A percentile compares a stretch with the other conserved stretches of the same genome.
Conservation (phyloP, 2,797 vertebrate species). For the Podarcis lilfordi region DNA sequence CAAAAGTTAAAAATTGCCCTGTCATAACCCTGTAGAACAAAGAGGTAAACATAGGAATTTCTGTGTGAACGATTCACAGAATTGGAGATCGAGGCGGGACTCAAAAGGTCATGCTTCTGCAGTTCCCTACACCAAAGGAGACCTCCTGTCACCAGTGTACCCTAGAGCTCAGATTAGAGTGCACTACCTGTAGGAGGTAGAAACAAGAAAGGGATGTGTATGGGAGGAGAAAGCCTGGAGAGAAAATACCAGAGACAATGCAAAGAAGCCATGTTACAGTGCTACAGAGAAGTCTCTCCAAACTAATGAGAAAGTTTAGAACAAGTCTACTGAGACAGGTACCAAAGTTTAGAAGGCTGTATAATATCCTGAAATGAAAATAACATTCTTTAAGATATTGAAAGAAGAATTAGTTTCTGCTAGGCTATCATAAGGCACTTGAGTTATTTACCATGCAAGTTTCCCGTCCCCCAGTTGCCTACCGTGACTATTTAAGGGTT, state of each 20-base stretch:
- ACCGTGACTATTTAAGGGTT: neutral
- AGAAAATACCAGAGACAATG: neutral
- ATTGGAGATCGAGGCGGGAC: neutral
- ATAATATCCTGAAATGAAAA: neutral
- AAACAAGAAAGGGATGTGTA: neutral
- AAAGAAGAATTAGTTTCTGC: neutral
- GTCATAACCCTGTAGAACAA: neutral
- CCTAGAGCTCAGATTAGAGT: neutral
- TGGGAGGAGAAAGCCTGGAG: neutral
- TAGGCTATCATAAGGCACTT: neutral
- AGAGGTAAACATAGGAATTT: constrained; percentile 30
- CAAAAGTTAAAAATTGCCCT: neutral
- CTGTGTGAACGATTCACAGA: neutral
- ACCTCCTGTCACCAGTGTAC: neutral
- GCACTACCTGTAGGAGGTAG: neutral
- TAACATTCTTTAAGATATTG: neutral
- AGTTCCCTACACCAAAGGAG: neutral
- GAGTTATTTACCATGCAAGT: neutral
- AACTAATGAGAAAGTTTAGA: neutral
- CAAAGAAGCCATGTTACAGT: neutral
- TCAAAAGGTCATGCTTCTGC: neutral
- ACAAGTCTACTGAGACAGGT: neutral
- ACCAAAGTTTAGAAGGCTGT: neutral
- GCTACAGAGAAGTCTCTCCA: neutral
- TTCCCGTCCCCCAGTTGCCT: neutral